Conservation (phyloP, 2,113 vertebrate genomes). For the Promerops cafer region DNA sequence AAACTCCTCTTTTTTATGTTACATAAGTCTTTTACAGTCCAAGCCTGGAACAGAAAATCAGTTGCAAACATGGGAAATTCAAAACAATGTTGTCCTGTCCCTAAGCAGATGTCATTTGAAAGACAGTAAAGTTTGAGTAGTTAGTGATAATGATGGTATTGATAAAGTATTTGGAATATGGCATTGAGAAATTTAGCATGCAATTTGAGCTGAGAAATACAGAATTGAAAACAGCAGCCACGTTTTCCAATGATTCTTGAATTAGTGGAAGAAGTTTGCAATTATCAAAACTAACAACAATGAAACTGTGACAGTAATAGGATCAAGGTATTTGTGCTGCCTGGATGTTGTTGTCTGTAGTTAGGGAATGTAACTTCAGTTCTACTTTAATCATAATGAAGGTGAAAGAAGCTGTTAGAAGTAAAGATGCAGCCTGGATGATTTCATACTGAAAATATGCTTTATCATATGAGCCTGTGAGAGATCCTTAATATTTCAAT, state of each 20-base stretch:
- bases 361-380: neutral
- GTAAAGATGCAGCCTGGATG: neutral
- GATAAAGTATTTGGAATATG: constrained; percentile 21
- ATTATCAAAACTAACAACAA: neutral
- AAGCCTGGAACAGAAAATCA: constrained; percentile 5
- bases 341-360: neutral
- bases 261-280: neutral
- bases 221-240: neutral
- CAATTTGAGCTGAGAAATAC: neutral
- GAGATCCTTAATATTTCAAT: neutral
- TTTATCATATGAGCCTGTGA: neutral
- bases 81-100: neutral
- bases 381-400: neutral
- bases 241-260: neutral
- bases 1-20: neutral
- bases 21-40: neutral
- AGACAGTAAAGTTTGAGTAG: neutral
- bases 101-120: neutral
- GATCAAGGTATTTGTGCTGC: neutral
- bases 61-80: neutral
- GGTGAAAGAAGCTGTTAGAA: neutral
- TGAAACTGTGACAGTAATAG: neutral
- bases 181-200: neutral
- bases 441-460: neutral
- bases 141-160: neutral